Evolutionary conservation across 2,888 invertebrate species (phyloP), one percentile per base, ranked within the genome.

Genomic region (Pseudoips prasinana): DNA sequence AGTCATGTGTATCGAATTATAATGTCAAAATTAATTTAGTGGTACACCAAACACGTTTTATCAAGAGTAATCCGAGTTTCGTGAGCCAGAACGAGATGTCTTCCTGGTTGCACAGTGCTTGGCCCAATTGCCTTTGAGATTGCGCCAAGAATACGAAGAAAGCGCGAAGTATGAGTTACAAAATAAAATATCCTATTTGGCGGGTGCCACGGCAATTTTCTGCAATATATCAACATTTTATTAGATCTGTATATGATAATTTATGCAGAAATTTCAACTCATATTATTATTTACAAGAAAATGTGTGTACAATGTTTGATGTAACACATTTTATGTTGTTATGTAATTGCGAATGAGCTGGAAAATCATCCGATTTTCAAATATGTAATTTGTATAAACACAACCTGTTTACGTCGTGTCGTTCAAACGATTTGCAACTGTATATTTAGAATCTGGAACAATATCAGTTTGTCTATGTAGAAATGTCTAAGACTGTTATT

Each of bases 101-200:
- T 82, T 81, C 76, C 77, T 75, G 73, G 71, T 76, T 70, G 58
- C 55, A 38, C 51, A 44, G 45, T 49, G 65, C 52, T 64, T 71
- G 81, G 64, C 81, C 83, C 73, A 75, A 59, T 73, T 80, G 70
- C 71, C 73, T 79, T 81, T 86, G 84, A 83, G 66, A 56, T 49
- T 57, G 63, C 60, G 82, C 84, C 84, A 85, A 82, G 68, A 77
- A 71, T 77, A 77, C 73, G 64, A 73, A 73, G 81, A 84, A 82
- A 83, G 82, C 71, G 51, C 71, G 67, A 64, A 66, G 76, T 71
- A 65, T 51, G 53, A 61, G 60, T 57, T 64, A 68, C 72, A 64
- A 73, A 68, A 73, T 58, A 55, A 64, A 69, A 66, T 52, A 58
- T 55, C 49, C 46, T 42, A 59, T 65, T 64, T 53, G 53, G 50